phyloP scores from a whole-genome alignment of 2,888 invertebrate species.

The Tachina fera region DNA sequence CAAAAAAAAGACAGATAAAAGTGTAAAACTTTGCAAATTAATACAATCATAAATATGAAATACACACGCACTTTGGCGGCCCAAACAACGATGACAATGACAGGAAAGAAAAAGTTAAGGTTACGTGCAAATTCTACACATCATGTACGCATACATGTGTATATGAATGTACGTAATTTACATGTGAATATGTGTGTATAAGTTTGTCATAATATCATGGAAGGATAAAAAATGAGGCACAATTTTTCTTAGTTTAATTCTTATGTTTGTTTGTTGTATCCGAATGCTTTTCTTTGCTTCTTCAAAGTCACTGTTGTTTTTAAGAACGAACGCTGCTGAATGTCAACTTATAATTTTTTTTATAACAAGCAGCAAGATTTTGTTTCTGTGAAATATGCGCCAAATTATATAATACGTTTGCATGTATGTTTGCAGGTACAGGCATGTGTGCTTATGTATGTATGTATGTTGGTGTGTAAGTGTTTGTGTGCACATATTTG shows the following conservation, averaged over 20 bases:
- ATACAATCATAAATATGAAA: slow-evolving; percentile 62
- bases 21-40: slow-evolving; percentile 67
- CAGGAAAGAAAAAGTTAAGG: slow-evolving; percentile 46
- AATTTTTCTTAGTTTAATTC: slow-evolving; percentile 50
- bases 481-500: neutral
- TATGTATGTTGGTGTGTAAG: neutral
- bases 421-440: neutral
- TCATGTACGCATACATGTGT: slow-evolving; percentile 1
- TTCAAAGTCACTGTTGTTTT: slow-evolving; percentile 32
- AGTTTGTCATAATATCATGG: slow-evolving; percentile 64
- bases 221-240: slow-evolving; percentile 71
- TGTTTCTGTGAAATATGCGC: slow-evolving; percentile 45
- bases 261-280: slow-evolving; percentile 16
- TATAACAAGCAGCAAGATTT: slow-evolving; percentile 52
- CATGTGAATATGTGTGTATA: slow-evolving; percentile 4
- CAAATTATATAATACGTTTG: slow-evolving; percentile 6
- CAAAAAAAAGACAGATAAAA: slow-evolving; percentile 50
- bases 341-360: slow-evolving; percentile 60
- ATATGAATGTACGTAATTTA: slow-evolving; percentile 9
- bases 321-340: slow-evolving; percentile 31
- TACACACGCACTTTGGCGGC: neutral
- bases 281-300: neutral
- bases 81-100: neutral
- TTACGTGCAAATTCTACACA: slow-evolving; percentile 57
- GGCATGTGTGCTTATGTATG: neutral